A percentile compares a stretch with the other conserved stretches of the same genome.
phyloP scores from a whole-genome alignment of 2,888 invertebrate species.

The Parnassius glacialis region DNA sequence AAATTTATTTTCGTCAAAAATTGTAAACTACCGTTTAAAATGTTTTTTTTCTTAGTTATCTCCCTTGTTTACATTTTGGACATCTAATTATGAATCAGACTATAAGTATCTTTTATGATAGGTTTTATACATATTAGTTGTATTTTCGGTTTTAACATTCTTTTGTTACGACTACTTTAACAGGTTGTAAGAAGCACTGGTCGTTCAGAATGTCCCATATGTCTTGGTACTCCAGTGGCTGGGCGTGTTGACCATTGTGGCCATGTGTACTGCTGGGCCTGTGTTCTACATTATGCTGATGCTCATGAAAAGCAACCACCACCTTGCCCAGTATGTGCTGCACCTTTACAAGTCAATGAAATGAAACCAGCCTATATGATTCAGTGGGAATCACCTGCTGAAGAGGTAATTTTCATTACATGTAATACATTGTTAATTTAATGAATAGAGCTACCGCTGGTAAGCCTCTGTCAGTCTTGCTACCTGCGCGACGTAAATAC shows the following conservation, averaged over 20 bases:
- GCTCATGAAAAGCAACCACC: slow-evolving; percentile 90
- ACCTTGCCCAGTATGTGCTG: slow-evolving; percentile 95
- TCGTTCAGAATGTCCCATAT: slow-evolving; percentile 90
- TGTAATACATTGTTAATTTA: too few relatives aligned
- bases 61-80: too few relatives aligned
- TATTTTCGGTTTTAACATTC: background rate
- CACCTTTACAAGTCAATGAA: slow-evolving; percentile 88
- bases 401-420: slow-evolving; percentile 50
- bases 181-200: slow-evolving; percentile 69
- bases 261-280: slow-evolving; percentile 98
- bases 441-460: too few relatives aligned
- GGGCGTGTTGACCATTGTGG: slow-evolving; percentile 97
- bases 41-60: too few relatives aligned
- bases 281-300: slow-evolving; percentile 94
- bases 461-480: too few relatives aligned
- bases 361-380: slow-evolving; percentile 85
- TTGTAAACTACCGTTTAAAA: too few relatives aligned
- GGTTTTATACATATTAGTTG: background rate
- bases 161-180: background rate
- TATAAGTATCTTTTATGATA: slow-evolving; percentile 17
- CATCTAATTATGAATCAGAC: background rate
- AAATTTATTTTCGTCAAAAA: too few relatives aligned
- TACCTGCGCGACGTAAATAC: too few relatives aligned
- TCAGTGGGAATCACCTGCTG: slow-evolving; percentile 63
- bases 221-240: slow-evolving; percentile 91